Evolutionary conservation across 1,140 invertebrate species (phyloP).

Genomic region (Thalassaphorura encarpata): DNA sequence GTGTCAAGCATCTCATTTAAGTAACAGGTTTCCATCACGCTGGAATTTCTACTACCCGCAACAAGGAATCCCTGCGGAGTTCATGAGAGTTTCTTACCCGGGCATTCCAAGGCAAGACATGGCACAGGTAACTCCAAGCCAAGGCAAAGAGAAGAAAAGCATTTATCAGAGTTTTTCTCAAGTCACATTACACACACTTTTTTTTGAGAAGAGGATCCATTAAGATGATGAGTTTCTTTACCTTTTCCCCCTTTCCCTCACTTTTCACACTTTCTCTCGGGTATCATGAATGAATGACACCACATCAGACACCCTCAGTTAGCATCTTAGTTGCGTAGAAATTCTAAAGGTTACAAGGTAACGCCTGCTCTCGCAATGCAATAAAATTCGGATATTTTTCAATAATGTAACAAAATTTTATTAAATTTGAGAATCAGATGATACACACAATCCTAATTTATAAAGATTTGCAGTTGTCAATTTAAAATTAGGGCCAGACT

Average conservation of each 20-base stretch:
- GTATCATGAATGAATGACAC: constrained; percentile 11
- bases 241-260: neutral
- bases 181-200: constrained; percentile 17
- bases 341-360: too few relatives aligned
- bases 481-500: too few relatives aligned
- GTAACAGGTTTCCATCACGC: constrained; percentile 30
- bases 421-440: too few relatives aligned
- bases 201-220: constrained; percentile 27
- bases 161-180: constrained; percentile 29
- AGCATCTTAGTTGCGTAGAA: too few relatives aligned
- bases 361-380: too few relatives aligned
- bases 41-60: neutral
- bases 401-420: too few relatives aligned
- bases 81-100: neutral
- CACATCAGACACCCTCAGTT: too few relatives aligned
- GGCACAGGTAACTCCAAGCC: too few relatives aligned
- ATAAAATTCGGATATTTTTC: too few relatives aligned
- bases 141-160: constrained; percentile 28
- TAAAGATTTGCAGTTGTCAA: too few relatives aligned
- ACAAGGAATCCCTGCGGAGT: constrained; percentile 21
- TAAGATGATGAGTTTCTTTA: constrained; percentile 32
- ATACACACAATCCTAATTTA: too few relatives aligned
- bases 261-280: neutral
- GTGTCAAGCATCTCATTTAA: constrained; percentile 32
- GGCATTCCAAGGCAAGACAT: too few relatives aligned